These are phyloP conservation scores for Oreochromis aureus DNA, from an alignment of 2,113 vertebrate genomes.

Conservation along the genomic window DNA sequence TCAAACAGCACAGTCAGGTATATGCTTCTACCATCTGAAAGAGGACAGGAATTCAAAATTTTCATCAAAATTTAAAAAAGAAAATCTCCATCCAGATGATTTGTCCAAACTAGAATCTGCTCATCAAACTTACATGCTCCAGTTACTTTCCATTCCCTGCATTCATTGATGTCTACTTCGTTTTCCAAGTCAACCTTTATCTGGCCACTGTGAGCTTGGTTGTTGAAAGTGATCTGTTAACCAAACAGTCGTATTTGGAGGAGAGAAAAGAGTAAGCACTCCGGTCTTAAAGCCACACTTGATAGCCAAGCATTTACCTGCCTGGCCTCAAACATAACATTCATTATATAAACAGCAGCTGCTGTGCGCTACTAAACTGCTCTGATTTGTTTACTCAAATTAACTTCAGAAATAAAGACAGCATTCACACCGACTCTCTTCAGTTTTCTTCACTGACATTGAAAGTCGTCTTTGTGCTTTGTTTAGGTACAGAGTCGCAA, in stretches of 20 bases:
- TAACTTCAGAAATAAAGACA: not conserved
- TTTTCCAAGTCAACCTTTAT: conserved; percentile 87
- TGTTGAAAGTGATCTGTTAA: conserved; percentile 85
- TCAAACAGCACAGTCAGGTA: conserved; percentile 89
- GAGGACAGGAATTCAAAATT: not conserved
- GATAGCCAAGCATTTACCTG: not conserved
- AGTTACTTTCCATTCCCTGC: conserved; percentile 86
- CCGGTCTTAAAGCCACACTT: not conserved
- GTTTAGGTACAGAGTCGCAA: not conserved
- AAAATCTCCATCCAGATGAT: not conserved
- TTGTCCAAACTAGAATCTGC: not conserved
- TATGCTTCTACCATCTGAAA: conserved; percentile 81
- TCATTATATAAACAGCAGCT: not conserved
- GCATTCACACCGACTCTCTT: not conserved
- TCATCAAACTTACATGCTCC: conserved; percentile 81
- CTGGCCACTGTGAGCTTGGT: conserved; percentile 89
- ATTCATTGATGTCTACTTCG: conserved; percentile 86
- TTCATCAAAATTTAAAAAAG: not conserved
- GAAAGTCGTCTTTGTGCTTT: not conserved
- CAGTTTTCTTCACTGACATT: not conserved
- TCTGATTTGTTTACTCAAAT: not conserved
- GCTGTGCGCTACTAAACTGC: not conserved
- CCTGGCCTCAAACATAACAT: not conserved
- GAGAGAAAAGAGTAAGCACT: not conserved
- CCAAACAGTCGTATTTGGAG: not conserved